Evolutionary conservation across 2,888 invertebrate species (phyloP).

Genomic region (Drosophila neoperkinsi): DNA sequence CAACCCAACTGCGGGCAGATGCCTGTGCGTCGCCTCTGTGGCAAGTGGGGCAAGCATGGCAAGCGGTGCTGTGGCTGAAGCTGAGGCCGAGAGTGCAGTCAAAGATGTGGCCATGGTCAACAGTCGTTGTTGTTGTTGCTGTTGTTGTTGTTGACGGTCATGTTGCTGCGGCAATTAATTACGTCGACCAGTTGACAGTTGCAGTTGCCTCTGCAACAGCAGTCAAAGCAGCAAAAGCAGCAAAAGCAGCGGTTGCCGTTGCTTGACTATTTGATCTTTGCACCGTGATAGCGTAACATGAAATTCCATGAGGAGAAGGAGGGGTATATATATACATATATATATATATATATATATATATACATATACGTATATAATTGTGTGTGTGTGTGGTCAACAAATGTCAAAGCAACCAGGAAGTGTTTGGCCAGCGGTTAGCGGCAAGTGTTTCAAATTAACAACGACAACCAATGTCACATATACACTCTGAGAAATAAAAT

Average conservation of each 20-base stretch:
- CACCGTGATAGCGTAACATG: slow-evolving; percentile 71
- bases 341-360: slow-evolving; percentile 6
- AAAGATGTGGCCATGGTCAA: slow-evolving; percentile 60
- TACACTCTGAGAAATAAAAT: background rate
- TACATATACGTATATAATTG: slow-evolving; percentile 17
- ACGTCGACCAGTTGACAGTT: slow-evolving; percentile 74
- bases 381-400: slow-evolving; percentile 52
- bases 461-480: slow-evolving; percentile 58
- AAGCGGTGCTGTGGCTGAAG: background rate
- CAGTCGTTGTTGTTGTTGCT: slow-evolving; percentile 33
- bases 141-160: slow-evolving; percentile 41
- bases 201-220: slow-evolving; percentile 53
- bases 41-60: slow-evolving; percentile 1
- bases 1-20: slow-evolving; percentile 55
- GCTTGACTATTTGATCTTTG: slow-evolving; percentile 80
- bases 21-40: background rate
- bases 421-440: slow-evolving; percentile 50
- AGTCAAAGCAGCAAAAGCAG: slow-evolving; percentile 19
- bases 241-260: slow-evolving; percentile 50
- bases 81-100: slow-evolving; percentile 44
- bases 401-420: slow-evolving; percentile 72
- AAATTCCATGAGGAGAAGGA: slow-evolving; percentile 28
- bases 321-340: slow-evolving; percentile 7
- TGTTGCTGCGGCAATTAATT: slow-evolving; percentile 73
- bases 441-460: slow-evolving; percentile 65